Base-by-base conservation (phyloP, 2,113 vertebrate genomes). In the Dendropsophus ebraccatus region DNA sequence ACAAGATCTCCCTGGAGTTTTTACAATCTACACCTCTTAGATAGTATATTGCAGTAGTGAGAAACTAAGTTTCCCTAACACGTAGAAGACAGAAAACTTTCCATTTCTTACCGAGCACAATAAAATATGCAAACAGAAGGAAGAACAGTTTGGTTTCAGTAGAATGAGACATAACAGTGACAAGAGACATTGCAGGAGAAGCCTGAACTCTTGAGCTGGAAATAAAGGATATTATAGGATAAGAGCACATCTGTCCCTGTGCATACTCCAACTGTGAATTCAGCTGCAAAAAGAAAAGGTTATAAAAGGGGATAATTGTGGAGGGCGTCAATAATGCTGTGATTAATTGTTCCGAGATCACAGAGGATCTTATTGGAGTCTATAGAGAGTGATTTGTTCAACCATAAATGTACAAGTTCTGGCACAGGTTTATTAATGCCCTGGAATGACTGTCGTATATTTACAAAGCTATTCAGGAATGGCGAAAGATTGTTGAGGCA, bases 81-180 rank as follows among this genome's bases (percentile, higher is more conserved):
- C 30, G 17, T 37, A 72, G 28, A 70, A 73, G 30, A 54, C 69
- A 19, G 35, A 62, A 77, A 81, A 83, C 49, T 82, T 56, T 54
- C 67, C 11, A 30, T 47, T n/a, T 35, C 21, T 73, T 58, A 16
- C 12, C 45, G 4, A 73, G 28, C 30, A 13, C 73, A 49, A 83
- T 83, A 83, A 83, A 83, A 56, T 83, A 56, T 73, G 67, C 67
- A 56, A 83, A 60, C 82, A 83, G 30, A 83, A 30, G 47, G 50
- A 60, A 58, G 67, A 73, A 58, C 21, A 58, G 35, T 83, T 74
- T 28, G 54, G 35, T 47, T 74, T 74, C 50, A 83, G 58, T 25
- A 58, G 50, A 52, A 73, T 45, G 47, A 83, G 45, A 9, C 16
- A 60, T 58, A 74, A 73, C 30, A 83, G 67, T 12, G 32, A 58